These are phyloP conservation scores for Gobio occitaniae DNA, from an alignment of 2,797 vertebrate species.

Conservation along the genomic window DNA sequence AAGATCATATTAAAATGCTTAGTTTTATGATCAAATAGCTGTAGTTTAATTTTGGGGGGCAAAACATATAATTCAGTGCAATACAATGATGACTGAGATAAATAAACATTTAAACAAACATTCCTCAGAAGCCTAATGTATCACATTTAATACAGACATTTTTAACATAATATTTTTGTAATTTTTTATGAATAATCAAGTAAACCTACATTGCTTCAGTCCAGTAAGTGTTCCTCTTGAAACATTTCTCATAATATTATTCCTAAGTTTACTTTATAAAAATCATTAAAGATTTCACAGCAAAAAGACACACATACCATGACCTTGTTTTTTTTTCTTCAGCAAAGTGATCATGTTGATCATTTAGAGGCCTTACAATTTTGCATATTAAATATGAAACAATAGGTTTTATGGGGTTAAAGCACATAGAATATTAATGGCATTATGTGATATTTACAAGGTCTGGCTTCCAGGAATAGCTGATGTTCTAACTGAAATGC, in stretches of 20 bases:
- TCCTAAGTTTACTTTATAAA: background rate
- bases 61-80: background rate
- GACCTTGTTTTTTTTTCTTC: background rate
- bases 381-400: background rate
- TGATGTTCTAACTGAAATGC: background rate
- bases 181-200: background rate
- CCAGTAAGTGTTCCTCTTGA: background rate
- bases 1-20: background rate
- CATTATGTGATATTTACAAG: background rate
- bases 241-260: background rate
- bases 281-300: background rate
- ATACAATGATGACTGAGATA: background rate
- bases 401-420: no score
- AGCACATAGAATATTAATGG: background rate
- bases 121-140: background rate
- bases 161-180: background rate
- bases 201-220: background rate
- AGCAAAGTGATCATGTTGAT: background rate
- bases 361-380: background rate
- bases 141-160: background rate
- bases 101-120: background rate
- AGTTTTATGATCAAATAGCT: background rate
- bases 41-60: background rate
- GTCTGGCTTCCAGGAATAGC: conserved; percentile 1
- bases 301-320: background rate